A percentile compares a stretch with the other conserved stretches of the same genome.
phyloP scores from a whole-genome alignment of 2,113 vertebrate species.

The Pelecanoides urinatrix region DNA sequence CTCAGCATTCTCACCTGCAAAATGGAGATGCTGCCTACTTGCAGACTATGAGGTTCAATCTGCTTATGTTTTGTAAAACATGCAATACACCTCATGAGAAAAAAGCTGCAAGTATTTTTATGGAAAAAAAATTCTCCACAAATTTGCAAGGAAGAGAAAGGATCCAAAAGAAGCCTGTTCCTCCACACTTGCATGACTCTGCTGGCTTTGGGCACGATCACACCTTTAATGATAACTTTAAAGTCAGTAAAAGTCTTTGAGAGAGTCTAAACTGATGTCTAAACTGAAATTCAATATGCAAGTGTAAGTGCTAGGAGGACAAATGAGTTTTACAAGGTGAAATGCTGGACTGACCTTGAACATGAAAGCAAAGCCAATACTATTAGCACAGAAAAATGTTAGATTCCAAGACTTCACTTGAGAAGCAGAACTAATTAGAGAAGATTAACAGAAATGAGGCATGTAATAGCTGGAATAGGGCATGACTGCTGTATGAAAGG shows the following conservation, averaged over 20 bases:
- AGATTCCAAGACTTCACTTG: conserved; percentile 6
- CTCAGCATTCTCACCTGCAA: background rate
- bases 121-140: background rate
- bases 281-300: background rate
- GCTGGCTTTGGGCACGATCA: background rate
- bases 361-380: background rate
- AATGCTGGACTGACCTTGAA: conserved; percentile 14
- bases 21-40: background rate
- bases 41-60: background rate
- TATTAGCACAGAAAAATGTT: conserved; percentile 23
- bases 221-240: background rate
- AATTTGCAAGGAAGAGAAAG: background rate
- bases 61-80: background rate
- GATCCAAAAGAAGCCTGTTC: background rate
- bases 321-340: background rate
- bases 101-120: background rate
- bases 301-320: background rate
- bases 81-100: background rate
- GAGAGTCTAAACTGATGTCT: background rate
- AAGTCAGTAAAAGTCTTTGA: background rate
- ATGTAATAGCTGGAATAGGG: conserved; percentile 49
- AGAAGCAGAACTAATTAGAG: conserved; percentile 66
- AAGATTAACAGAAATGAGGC: conserved; percentile 56
- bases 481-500: background rate
- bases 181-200: background rate